phyloP scores from a whole-genome alignment of 2,888 invertebrate genomes.

The Diarsia rubi region DNA sequence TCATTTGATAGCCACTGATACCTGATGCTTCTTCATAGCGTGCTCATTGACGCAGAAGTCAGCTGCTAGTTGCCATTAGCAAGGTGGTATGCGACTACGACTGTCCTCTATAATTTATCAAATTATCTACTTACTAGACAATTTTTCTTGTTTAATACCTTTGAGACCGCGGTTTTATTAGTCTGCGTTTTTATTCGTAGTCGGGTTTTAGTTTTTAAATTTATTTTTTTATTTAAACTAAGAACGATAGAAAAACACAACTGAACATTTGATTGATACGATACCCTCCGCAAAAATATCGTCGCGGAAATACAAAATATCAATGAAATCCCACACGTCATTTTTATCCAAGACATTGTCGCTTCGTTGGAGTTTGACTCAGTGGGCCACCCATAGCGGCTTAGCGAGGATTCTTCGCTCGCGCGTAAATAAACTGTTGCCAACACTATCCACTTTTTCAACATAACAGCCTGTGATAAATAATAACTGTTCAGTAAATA shows the following conservation, averaged over 20 bases:
- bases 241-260: not conserved
- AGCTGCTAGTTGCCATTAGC: too few relatives aligned
- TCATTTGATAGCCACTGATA: too few relatives aligned
- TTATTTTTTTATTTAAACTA: too few relatives aligned
- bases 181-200: too few relatives aligned
- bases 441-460: slow-evolving; percentile 65
- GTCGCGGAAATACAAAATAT: slow-evolving; percentile 39
- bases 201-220: too few relatives aligned
- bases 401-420: slow-evolving; percentile 57
- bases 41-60: too few relatives aligned
- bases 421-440: slow-evolving; percentile 64
- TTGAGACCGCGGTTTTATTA: too few relatives aligned
- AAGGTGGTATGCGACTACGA: too few relatives aligned
- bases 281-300: slow-evolving; percentile 3
- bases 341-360: slow-evolving; percentile 55
- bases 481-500: slow-evolving; percentile 62
- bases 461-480: slow-evolving; percentile 63
- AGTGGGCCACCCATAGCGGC: slow-evolving; percentile 44
- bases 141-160: too few relatives aligned
- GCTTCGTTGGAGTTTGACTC: slow-evolving; percentile 57
- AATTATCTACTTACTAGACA: too few relatives aligned
- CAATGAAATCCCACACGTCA: slow-evolving; percentile 39
- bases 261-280: not conserved
- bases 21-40: too few relatives aligned
- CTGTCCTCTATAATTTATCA: too few relatives aligned